phyloP scores from a whole-genome alignment of 2,888 invertebrate genomes.

The Bombylius major region DNA sequence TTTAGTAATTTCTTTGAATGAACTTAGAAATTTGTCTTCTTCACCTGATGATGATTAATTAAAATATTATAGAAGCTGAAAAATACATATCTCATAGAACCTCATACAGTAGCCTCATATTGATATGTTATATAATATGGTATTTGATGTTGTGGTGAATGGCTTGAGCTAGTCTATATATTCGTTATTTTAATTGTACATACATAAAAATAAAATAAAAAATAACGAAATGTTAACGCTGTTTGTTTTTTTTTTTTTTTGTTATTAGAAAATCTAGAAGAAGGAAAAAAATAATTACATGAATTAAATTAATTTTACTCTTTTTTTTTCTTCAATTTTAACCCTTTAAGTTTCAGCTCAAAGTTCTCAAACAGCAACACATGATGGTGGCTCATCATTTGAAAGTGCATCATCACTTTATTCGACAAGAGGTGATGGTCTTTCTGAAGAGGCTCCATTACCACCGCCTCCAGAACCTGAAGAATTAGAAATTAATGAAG shows the following conservation, averaged over 20 bases:
- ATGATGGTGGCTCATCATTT: conserved; percentile 75
- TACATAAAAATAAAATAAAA: no score
- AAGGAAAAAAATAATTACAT: no score
- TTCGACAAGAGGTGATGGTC: conserved; percentile 60
- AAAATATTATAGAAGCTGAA: no score
- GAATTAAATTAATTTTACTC: no score
- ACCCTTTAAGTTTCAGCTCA: conserved; percentile 31
- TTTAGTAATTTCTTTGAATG: no score
- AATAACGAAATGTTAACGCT: background rate
- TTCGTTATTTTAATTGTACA: background rate
- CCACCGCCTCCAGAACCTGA: conserved; percentile 7
- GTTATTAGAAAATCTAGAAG: no score
- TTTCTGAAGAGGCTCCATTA: conserved; percentile 46
- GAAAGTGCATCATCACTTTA: conserved; percentile 75
- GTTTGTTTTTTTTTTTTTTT: background rate
- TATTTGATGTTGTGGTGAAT: conserved; percentile 34
- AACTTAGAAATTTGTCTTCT: no score
- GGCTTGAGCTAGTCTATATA: conserved; percentile 21
- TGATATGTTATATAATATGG: conserved; percentile 11
- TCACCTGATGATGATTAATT: no score
- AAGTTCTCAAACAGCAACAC: conserved; percentile 43
- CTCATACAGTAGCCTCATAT: no score
- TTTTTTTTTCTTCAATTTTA: background rate
- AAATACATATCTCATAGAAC: no score
- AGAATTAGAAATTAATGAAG: background rate